Base-by-base conservation (phyloP, 2,888 invertebrate species). In the Coelopa pilipes region DNA sequence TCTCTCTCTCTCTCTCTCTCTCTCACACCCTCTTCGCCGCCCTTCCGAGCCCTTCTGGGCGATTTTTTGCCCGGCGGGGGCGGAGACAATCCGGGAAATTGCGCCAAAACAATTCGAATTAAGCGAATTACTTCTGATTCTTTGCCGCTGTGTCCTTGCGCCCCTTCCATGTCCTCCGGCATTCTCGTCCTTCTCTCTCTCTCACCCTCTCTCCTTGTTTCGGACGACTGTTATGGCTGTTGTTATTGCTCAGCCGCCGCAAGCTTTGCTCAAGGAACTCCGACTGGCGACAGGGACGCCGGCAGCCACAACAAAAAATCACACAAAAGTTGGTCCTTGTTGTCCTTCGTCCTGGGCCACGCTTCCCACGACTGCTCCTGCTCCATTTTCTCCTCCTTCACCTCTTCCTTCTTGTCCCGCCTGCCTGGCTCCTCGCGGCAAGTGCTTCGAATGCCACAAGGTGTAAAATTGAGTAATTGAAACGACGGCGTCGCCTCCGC, bases 401-500 rank as follows among this genome's bases (percentile, higher is more conserved):
- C 19, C 47, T 24, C 63, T 65, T 49, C 13, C 49, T 60, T 24
- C 53, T 7, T 12, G 11, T 60, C 11, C 49, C 21, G 24, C 49
- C 50, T 67, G n/a, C n/a, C n/a, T n/a, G n/a, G n/a, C n/a, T n/a
- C n/a, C n/a, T 67, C 13, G 24, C 53, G n/a, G n/a, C n/a, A n/a
- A 70, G 75, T 70, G 79, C 76, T 74, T 72, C 76, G 81, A 80
- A 82, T 83, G 83, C 83, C 83, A 80, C 81, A 83, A 84, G 84
- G 84, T 83, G 84, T 81, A 83, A 83, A 84, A 83, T 84, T 84
- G 82, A 84, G 84, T 83, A 83, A 83, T 84, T 83, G 81, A 83
- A 83, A 84, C 80, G 78, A n/a, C 79, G 80, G 72, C 57, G 75
- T 70, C 70, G 21, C 66, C 50, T 66, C 49, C 49, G 11, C 13